A percentile compares a stretch with the other conserved stretches of the same genome.
Conservation (phyloP, 1,140 invertebrate genomes). For the Drosophila serrata region DNA sequence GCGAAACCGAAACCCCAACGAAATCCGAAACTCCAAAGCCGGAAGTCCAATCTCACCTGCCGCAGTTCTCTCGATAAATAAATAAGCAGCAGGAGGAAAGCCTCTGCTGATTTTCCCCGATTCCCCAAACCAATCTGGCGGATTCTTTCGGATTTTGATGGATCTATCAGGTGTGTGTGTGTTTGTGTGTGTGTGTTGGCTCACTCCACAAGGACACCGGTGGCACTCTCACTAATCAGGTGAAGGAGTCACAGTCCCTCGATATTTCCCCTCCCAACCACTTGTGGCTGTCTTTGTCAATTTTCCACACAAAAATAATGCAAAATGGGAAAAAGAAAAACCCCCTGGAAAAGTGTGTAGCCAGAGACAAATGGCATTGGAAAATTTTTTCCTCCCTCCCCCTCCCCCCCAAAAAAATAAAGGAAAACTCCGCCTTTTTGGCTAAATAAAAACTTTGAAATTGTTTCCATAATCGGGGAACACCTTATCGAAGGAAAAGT, state of each 20-base stretch:
- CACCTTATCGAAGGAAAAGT: background rate
- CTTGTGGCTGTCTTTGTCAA: slow-evolving; percentile 77
- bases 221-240: slow-evolving; percentile 62
- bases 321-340: background rate
- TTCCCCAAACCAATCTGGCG: slow-evolving; percentile 45
- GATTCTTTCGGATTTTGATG: slow-evolving; percentile 53
- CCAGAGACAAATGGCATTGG: slow-evolving; percentile 25
- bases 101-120: background rate
- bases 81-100: slow-evolving; percentile 28
- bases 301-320: slow-evolving; percentile 30
- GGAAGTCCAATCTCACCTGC: slow-evolving; percentile 34
- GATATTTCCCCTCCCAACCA: slow-evolving; percentile 32
- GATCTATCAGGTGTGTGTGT: slow-evolving; percentile 45
- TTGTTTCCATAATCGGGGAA: slow-evolving; percentile 29
- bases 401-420: too few species aligned
- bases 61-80: slow-evolving; percentile 51
- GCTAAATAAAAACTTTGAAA: slow-evolving; percentile 32
- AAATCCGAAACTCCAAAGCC: slow-evolving; percentile 7
- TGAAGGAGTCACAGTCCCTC: slow-evolving; percentile 45
- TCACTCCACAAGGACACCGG: slow-evolving; percentile 12
- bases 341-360: background rate
- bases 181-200: background rate
- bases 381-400: too few species aligned
- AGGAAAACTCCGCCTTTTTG: slow-evolving; percentile 1
- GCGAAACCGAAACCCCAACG: slow-evolving; percentile 5